phyloP scores from a whole-genome alignment of 1,140 invertebrate species.

The Lepidostoma basale region DNA sequence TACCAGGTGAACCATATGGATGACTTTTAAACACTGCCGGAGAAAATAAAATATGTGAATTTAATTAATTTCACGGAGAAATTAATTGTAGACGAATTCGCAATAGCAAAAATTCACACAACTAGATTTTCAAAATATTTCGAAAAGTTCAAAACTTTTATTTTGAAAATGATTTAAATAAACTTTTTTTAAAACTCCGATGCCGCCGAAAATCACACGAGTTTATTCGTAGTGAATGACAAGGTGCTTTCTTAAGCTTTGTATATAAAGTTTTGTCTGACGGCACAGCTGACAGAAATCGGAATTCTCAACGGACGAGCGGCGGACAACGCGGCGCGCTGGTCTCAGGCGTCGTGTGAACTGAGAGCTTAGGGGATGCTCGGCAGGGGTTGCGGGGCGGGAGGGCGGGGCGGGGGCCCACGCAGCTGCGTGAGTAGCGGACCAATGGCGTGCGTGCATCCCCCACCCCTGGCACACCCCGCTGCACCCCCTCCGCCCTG shows the following conservation, averaged over 20 bases:
- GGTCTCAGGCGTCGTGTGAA: constrained; percentile 33
- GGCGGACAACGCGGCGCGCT: constrained; percentile 34
- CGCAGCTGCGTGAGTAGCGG: constrained; percentile 53
- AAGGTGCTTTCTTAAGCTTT: not conserved
- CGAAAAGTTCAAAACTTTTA: not conserved
- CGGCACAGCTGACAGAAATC: not conserved
- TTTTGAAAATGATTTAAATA: not conserved
- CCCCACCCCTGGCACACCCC: constrained; percentile 52
- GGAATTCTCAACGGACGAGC: not conserved
- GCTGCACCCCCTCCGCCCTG: constrained; percentile 54
- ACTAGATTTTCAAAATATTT: no score
- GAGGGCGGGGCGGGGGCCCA: constrained; percentile 53
- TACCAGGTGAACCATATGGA: constrained; percentile 65
- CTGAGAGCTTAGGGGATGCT: constrained; percentile 26
- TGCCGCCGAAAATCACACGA: constrained; percentile 11
- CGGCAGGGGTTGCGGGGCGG: constrained; percentile 20
- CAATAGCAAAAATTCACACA: no score
- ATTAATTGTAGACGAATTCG: not conserved
- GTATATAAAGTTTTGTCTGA: not conserved
- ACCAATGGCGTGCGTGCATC: constrained; percentile 61
- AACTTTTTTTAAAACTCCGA: not conserved
- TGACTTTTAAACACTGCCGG: constrained; percentile 49
- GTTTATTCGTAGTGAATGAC: not conserved
- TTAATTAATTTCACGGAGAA: constrained; percentile 15
- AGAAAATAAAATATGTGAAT: constrained; percentile 12